Base-by-base conservation (phyloP, 2,797 vertebrate species). In the Danio aesculapii region DNA sequence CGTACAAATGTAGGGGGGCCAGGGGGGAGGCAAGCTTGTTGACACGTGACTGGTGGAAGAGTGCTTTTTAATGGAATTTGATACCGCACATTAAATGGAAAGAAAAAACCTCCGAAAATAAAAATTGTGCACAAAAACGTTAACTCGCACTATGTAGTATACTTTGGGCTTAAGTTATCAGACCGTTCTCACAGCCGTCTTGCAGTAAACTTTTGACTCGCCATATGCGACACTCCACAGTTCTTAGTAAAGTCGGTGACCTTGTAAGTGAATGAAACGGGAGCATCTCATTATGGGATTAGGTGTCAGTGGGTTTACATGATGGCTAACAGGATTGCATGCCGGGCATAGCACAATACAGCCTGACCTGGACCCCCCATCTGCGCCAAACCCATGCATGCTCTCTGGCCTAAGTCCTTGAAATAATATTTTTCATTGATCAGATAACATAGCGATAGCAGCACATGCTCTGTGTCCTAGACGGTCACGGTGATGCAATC, bases 211-310 rank as follows among this genome's bases (percentile, higher is more conserved):
- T 50, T 21, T 59, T 49, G 64, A 59, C 57, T 79, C 39, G 14
- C 68, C 44, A 69, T 58, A 50, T 62, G 79, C 64, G 75, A 72
- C 50, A 62, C 47, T 63, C 49, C 0, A 7, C 19, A 83, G 62
- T 73, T 77, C 50, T 80, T 84, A 72, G 80, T 82, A 43, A 84
- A 84, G 66, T 75, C 78, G 5, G 58, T 75, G 82, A 90, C 90
- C 91, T 92, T 88, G 84, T 81, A 49, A 77, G 61, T 87, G 84
- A 91, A 90, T 89, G 82, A 91, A 93, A 88, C 81, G 6, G 85
- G 81, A 2, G 64, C 86, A 86, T 90, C 84, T 84, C 84, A 87
- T 94, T 90, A 92, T 77, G 77, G 89, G 91, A 93, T 93, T 92
- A 93, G 89, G 86, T 89, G 86, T 79, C 84, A 84, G 64, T 88